Evolutionary conservation across 2,888 invertebrate species (phyloP).

Genomic region (Acleris emargana): DNA sequence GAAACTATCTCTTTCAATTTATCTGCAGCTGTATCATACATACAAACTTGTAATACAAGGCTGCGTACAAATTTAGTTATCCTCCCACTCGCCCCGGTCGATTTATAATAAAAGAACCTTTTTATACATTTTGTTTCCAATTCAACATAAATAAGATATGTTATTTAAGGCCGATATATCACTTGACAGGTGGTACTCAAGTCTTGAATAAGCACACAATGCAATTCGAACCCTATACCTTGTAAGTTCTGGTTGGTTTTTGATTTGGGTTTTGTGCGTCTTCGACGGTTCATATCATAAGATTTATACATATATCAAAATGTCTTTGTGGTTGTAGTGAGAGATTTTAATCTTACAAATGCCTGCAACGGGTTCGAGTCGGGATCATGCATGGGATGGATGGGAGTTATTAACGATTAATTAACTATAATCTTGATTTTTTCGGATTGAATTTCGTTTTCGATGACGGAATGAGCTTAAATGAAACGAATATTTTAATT

Average conservation of each 20-base stretch:
- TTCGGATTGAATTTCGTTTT: slow-evolving; percentile 48
- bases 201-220: slow-evolving; percentile 43
- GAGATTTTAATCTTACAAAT: slow-evolving; percentile 76
- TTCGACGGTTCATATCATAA: slow-evolving; percentile 61
- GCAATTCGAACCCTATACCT: slow-evolving; percentile 53
- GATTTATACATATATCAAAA: slow-evolving; percentile 82
- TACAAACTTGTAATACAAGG: slow-evolving; percentile 71
- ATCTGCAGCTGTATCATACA: slow-evolving; percentile 59
- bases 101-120: slow-evolving; percentile 80
- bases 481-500: no score
- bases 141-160: slow-evolving; percentile 85
- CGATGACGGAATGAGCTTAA: neutral
- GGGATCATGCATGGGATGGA: slow-evolving; percentile 55
- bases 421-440: slow-evolving; percentile 49
- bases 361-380: slow-evolving; percentile 55
- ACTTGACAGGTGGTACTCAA: slow-evolving; percentile 83
- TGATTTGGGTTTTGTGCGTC: slow-evolving; percentile 45
- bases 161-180: slow-evolving; percentile 83
- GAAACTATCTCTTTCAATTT: slow-evolving; percentile 72
- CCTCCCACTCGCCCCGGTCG: slow-evolving; percentile 70
- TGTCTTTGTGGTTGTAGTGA: slow-evolving; percentile 78
- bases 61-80: slow-evolving; percentile 79
- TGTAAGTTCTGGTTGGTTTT: slow-evolving; percentile 50
- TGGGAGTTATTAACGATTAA: slow-evolving; percentile 61
- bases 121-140: slow-evolving; percentile 82